These are phyloP conservation scores for Passerina amoena DNA, from an alignment of 2,113 vertebrate species.

Conservation along the genomic window DNA sequence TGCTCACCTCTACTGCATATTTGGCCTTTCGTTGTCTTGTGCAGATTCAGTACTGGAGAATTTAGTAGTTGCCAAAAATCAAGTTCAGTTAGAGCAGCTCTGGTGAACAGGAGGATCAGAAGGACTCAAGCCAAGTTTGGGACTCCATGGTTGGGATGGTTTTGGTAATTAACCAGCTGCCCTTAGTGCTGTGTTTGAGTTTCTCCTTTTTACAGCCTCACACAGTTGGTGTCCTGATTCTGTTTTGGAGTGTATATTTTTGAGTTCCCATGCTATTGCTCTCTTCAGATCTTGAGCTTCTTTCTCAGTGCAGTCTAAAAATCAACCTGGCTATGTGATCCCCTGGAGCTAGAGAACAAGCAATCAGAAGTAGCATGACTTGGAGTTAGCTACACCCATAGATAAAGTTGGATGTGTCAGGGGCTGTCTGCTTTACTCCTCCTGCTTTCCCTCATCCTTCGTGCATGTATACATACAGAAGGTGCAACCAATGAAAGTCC, in stretches of 20 bases:
- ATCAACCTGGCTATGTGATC: background rate
- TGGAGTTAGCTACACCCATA: background rate
- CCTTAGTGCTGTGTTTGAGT: background rate
- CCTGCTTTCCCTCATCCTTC: background rate
- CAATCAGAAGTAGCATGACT: background rate
- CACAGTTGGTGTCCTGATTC: background rate
- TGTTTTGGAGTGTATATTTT: background rate
- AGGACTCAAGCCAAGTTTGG: background rate
- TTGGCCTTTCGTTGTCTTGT: background rate
- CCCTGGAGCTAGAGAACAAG: background rate
- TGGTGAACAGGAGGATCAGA: background rate
- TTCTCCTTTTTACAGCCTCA: background rate
- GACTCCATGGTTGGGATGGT: background rate
- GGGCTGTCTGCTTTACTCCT: background rate
- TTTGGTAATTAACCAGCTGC: background rate
- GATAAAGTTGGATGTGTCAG: background rate
- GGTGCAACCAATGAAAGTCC: background rate
- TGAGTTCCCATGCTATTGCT: background rate
- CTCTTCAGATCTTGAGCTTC: background rate
- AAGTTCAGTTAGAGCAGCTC: background rate
- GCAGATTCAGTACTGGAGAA: background rate
- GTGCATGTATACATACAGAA: background rate
- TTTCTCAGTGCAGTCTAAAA: background rate
- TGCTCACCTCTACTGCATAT: background rate
- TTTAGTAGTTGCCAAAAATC: background rate